These are phyloP conservation scores for Lasius platythorax DNA, from an alignment of 2,888 invertebrate genomes.

Conservation along the genomic window DNA sequence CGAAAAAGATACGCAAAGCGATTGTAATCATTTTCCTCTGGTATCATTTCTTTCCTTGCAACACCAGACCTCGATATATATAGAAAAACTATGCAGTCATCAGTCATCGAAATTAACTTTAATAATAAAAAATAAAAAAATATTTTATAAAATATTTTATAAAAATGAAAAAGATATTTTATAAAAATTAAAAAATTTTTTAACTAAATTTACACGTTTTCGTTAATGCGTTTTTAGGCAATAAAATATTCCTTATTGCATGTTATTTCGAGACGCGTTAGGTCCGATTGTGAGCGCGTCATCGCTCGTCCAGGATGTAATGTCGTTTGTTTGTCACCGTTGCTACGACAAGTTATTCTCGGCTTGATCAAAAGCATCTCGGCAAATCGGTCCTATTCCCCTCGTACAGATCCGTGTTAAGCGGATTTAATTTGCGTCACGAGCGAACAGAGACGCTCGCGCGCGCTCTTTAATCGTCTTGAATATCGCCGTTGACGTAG, in stretches of 20 bases:
- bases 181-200: neutral
- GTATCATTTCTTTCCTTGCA: neutral
- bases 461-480: constrained; percentile 45
- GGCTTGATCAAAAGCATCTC: constrained; percentile 35
- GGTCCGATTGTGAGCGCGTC: constrained; percentile 13
- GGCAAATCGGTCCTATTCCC: constrained; percentile 45
- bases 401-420: constrained; percentile 42
- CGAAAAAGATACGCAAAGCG: constrained; percentile 14
- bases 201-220: neutral
- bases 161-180: neutral
- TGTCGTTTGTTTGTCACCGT: constrained; percentile 25
- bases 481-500: constrained; percentile 40
- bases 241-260: neutral
- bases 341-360: constrained; percentile 42
- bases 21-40: neutral
- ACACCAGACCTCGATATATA: neutral
- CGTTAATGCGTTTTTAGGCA: neutral
- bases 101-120: neutral
- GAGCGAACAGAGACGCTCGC: constrained; percentile 31
- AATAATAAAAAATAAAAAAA: neutral
- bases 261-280: neutral
- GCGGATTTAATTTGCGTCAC: constrained; percentile 57
- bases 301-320: neutral
- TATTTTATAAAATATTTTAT: no score
- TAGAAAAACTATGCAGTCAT: neutral